Base-by-base conservation (phyloP, 2,888 invertebrate genomes). In the Folsomia manolachei region DNA sequence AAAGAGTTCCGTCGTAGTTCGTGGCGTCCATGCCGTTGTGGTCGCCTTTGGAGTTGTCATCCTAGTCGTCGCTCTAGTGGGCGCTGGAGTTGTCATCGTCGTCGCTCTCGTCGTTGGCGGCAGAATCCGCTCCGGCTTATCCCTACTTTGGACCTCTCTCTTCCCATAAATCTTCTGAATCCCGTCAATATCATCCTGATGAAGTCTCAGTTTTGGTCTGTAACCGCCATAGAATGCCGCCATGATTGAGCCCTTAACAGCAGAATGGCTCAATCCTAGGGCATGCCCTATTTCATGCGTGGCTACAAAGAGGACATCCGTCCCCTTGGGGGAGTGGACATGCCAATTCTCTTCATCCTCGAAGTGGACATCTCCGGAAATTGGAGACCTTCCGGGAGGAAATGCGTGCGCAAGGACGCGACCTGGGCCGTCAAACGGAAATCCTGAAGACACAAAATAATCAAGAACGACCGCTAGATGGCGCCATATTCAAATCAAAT, bases 241-340 rank as follows among this genome's bases (percentile, higher is more conserved):
- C 78, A 78, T 80, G 11, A 78, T 78, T 11, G 80, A 74, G 11
- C 78, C 78, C 61, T 72, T 76, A 0, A 26, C 69, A 0, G 52
- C 25, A 27, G 76, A 76, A 69, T 80, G 80, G 11, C 70, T 62
- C n/a, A 80, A 68, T 19, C 76, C 76, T 21, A 86, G 81, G 0
- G 85, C 83, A 79, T 86, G 86, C 0, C 86, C 86, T 56, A 86
- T 84, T 81, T 86, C 86, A 78, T 86, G 86, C 2, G 84, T 84
- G 0, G 85, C 85, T 19, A 86, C 86, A 75, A 84, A 84, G 74
- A 85, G 84, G 27, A 86, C 81, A 79, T 86, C 85, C 1, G 84
- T 83, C 27, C 85, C 86, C 62, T 56, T 56, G 7, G 56, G 56
- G 21, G 19, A 19, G 56, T 56, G 56, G 4, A 76, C 71, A 4